A percentile compares a stretch with the other conserved stretches of the same genome.
Conservation (phyloP, 2,113 vertebrate species). For the Callaeas wilsoni region DNA sequence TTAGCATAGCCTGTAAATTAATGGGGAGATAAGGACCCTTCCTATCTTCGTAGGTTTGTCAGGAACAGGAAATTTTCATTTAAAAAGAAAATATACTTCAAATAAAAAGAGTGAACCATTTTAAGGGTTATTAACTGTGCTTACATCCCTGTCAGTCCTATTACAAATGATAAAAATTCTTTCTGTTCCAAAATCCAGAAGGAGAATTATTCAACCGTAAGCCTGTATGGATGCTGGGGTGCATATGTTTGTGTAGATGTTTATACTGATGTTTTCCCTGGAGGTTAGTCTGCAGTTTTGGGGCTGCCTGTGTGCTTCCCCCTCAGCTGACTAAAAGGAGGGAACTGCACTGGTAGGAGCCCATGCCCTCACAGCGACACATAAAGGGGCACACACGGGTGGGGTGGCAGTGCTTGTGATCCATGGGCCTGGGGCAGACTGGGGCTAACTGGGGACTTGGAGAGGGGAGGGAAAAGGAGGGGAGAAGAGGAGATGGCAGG, state of each 20-base stretch:
- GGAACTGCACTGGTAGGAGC: neutral
- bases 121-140: neutral
- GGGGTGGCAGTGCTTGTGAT: neutral
- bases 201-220: neutral
- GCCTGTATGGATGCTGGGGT: too few relatives aligned
- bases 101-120: neutral
- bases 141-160: neutral
- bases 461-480: fast-evolving
- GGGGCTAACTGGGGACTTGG: too few relatives aligned
- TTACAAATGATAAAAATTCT: neutral
- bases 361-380: neutral
- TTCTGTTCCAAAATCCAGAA: neutral
- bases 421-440: fast-evolving
- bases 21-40: neutral
- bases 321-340: neutral
- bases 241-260: fast-evolving
- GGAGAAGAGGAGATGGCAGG: too few relatives aligned
- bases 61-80: constrained; percentile 46
- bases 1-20: neutral
- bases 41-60: neutral
- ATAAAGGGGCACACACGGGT: fast-evolving
- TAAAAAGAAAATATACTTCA: constrained; percentile 25
- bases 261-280: neutral
- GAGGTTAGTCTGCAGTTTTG: neutral
- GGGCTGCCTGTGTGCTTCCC: too few relatives aligned